A percentile compares a stretch with the other conserved stretches of the same genome.
phyloP scores from a whole-genome alignment of 2,113 vertebrate genomes.

The Oenanthe oenanthe region DNA sequence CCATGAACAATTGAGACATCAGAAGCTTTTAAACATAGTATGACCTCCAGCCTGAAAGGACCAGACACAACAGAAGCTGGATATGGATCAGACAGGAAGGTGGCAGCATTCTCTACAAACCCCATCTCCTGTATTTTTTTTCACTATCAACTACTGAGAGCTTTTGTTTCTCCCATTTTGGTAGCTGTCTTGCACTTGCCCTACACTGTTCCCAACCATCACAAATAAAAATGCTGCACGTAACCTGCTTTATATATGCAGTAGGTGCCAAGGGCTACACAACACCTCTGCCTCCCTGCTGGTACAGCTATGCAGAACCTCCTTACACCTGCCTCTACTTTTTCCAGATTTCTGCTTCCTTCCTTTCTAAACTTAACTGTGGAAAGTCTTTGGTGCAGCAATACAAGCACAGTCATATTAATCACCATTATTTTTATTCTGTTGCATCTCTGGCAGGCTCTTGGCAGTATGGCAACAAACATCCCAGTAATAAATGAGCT shows the following conservation, averaged over 20 bases:
- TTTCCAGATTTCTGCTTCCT: neutral
- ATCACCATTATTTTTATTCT: conserved; percentile 40
- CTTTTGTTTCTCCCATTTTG: neutral
- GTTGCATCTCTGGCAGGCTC: neutral
- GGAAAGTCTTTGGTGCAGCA: conserved; percentile 5
- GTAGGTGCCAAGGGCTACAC: neutral
- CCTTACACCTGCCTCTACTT: neutral
- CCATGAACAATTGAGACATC: neutral
- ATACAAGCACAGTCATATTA: neutral
- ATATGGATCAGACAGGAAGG: neutral
- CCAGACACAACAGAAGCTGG: neutral
- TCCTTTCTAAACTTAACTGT: neutral
- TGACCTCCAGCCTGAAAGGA: neutral
- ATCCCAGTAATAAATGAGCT: conserved; percentile 24
- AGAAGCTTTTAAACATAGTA: neutral
- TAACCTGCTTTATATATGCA: neutral
- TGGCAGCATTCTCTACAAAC: neutral
- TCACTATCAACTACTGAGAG: neutral
- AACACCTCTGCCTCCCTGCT: neutral
- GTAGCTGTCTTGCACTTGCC: neutral
- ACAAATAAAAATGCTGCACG: neutral
- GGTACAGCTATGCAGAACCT: neutral
- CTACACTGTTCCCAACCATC: neutral
- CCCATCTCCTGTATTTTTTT: neutral
- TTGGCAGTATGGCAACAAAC: neutral